Evolutionary conservation across 2,797 vertebrate species (phyloP).

Genomic region (Syngnathus rostellatus): DNA sequence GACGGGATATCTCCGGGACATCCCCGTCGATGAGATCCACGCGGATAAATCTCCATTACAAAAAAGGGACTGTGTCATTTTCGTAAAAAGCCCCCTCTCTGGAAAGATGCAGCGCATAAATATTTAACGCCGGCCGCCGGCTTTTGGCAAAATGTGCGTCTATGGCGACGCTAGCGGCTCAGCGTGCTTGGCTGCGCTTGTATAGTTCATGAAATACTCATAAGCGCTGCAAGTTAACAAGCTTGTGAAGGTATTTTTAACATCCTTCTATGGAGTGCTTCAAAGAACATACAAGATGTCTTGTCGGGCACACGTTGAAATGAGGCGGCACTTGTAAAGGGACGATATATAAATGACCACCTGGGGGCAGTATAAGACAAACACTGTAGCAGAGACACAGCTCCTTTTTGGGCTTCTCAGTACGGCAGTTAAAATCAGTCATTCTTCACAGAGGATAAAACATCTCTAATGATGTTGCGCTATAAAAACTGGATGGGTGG

Average conservation of each 20-base stretch:
- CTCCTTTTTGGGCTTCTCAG: too few relatives aligned
- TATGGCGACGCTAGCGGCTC: constrained; percentile 1
- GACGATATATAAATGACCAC: too few relatives aligned
- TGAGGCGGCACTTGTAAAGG: neutral
- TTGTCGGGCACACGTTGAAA: neutral
- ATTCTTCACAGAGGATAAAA: too few relatives aligned
- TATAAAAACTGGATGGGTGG: neutral
- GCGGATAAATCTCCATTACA: constrained; percentile 25
- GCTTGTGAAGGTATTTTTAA: constrained; percentile 3
- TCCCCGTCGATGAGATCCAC: constrained; percentile 17
- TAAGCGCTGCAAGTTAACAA: constrained; percentile 4
- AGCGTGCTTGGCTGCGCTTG: constrained; percentile 3
- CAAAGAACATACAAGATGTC: constrained; percentile 1
- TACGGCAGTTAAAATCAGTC: too few relatives aligned
- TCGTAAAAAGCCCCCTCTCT: neutral
- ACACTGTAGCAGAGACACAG: too few relatives aligned
- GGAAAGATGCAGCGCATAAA: constrained; percentile 8
- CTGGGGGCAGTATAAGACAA: too few relatives aligned
- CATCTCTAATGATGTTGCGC: neutral
- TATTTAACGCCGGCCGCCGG: constrained; percentile 7
- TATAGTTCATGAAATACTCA: constrained; percentile 10
- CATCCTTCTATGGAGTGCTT: neutral
- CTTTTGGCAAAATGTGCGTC: constrained; percentile 5
- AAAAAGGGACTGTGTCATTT: constrained; percentile 22
- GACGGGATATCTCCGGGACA: constrained; percentile 21